phyloP scores from a whole-genome alignment of 2,888 invertebrate species.

The Cephalotes varians region DNA sequence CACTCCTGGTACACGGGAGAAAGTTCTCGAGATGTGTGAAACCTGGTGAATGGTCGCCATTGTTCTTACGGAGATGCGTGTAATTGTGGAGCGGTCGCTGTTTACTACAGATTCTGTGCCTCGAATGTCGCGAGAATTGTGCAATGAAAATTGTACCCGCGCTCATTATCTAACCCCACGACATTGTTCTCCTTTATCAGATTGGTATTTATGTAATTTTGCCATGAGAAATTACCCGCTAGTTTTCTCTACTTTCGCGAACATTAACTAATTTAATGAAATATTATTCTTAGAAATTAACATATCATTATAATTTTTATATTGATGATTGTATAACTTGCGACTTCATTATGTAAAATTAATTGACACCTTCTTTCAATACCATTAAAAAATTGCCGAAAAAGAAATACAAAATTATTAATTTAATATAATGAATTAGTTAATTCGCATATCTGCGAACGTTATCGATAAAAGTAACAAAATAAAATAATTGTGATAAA shows the following conservation, averaged over 20 bases:
- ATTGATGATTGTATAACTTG: neutral
- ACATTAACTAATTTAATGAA: neutral
- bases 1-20: slow-evolving; percentile 83
- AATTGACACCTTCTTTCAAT: neutral
- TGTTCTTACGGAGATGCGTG: slow-evolving; percentile 75
- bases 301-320: neutral
- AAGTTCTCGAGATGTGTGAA: slow-evolving; percentile 83
- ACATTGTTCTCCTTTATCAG: slow-evolving; percentile 18
- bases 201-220: slow-evolving; percentile 24
- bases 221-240: neutral
- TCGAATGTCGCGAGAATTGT: slow-evolving; percentile 41
- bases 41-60: slow-evolving; percentile 78
- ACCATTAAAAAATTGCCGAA: neutral
- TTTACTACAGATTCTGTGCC: slow-evolving; percentile 23
- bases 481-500: neutral
- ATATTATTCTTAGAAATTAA: neutral
- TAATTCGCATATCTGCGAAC: neutral
- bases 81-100: slow-evolving; percentile 49
- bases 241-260: slow-evolving; percentile 6
- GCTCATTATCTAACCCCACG: slow-evolving; percentile 41
- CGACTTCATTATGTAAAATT: slow-evolving; percentile 2
- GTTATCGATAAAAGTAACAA: neutral
- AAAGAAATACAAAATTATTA: neutral
- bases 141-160: slow-evolving; percentile 42
- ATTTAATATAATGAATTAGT: slow-evolving; percentile 11